Evolutionary conservation across 2,113 vertebrate genomes (phyloP).

Genomic region (Pholis gunnellus): DNA sequence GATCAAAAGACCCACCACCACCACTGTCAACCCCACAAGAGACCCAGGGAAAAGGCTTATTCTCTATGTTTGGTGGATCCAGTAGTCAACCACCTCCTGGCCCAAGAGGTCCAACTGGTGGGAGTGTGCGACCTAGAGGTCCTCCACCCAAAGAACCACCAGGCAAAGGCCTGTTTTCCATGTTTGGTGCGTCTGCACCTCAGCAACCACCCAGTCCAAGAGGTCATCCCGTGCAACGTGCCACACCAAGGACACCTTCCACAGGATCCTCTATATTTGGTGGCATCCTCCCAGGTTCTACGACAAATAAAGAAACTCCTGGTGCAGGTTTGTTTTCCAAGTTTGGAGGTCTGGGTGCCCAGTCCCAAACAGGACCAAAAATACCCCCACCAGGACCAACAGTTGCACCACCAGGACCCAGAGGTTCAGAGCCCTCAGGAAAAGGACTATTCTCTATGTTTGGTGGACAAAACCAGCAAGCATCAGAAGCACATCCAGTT

Average conservation of each 20-base stretch:
- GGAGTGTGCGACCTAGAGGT: constrained; percentile 59
- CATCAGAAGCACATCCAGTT: constrained; percentile 37
- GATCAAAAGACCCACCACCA: constrained; percentile 50
- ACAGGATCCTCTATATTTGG: constrained; percentile 81
- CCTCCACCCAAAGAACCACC: constrained; percentile 73
- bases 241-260: constrained; percentile 53
- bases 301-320: constrained; percentile 74
- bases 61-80: constrained; percentile 80
- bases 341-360: constrained; percentile 72
- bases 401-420: constrained; percentile 48
- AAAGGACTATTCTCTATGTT: constrained; percentile 81
- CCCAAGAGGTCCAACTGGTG: constrained; percentile 63
- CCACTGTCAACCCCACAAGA: constrained; percentile 66
- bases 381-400: constrained; percentile 37
- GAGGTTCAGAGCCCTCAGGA: constrained; percentile 60
- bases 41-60: constrained; percentile 73
- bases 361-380: constrained; percentile 56
- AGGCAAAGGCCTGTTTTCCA: constrained; percentile 82
- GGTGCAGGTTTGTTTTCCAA: constrained; percentile 79
- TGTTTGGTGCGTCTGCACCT: constrained; percentile 75
- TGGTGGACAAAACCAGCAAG: constrained; percentile 70
- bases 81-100: constrained; percentile 60
- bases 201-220: constrained; percentile 67
- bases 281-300: constrained; percentile 75
- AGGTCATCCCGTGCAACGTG: constrained; percentile 52